A percentile compares a stretch with the other conserved stretches of the same genome.
These are phyloP conservation scores for Corbicula japonica DNA, from an alignment of 2,888 invertebrate genomes.

Conservation along the genomic window DNA sequence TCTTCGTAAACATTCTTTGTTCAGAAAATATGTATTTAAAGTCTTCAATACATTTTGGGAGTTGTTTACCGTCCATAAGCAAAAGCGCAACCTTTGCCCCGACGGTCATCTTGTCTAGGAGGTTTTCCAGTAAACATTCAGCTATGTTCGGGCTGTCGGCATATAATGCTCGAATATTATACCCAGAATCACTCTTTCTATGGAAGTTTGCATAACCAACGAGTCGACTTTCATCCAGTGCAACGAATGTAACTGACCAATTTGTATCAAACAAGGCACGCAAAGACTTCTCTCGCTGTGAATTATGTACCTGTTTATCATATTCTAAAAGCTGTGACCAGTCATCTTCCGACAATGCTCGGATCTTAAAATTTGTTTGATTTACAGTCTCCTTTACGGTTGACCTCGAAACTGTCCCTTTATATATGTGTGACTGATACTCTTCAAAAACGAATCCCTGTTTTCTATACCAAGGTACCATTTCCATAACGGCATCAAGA, in stretches of 20 bases:
- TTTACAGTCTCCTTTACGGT: background rate
- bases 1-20: background rate
- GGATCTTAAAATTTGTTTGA: background rate
- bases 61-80: no score
- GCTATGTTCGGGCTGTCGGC: background rate
- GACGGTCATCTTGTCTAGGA: background rate
- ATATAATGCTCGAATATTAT: constrained; percentile 1
- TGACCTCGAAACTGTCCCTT: background rate
- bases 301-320: background rate
- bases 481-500: background rate
- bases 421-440: background rate
- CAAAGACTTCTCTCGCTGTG: background rate
- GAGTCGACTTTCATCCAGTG: background rate
- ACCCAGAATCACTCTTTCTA: no score
- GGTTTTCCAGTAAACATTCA: background rate
- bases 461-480: background rate
- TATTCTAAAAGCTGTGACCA: background rate
- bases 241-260: background rate
- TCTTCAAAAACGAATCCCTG: background rate
- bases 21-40: background rate
- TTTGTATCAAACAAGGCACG: background rate
- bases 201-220: no score
- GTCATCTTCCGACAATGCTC: background rate
- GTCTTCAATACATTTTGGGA: background rate
- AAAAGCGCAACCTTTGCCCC: background rate